Percentiles rank a stretch among this genome's conserved stretches.
phyloP scores from a whole-genome alignment of 2,888 invertebrate genomes.

The Smittia aterrima region DNA sequence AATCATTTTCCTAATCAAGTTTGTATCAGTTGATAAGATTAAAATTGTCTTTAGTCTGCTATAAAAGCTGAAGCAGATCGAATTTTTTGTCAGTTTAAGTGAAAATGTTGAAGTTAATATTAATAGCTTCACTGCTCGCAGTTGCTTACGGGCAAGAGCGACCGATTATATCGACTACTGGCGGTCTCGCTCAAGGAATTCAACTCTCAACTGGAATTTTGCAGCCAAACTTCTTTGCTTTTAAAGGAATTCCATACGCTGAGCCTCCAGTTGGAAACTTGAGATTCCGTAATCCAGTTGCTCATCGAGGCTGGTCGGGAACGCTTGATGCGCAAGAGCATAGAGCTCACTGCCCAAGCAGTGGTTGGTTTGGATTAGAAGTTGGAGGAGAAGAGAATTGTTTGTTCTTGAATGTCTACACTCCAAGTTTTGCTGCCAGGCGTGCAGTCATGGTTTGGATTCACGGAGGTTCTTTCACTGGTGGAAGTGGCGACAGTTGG shows the following conservation, averaged over 20 bases:
- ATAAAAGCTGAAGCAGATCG: too few relatives aligned
- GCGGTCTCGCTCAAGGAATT: slow-evolving; percentile 31
- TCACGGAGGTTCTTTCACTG: slow-evolving; percentile 43
- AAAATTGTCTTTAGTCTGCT: too few relatives aligned
- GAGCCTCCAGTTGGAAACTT: slow-evolving; percentile 42
- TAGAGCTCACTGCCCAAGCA: slow-evolving; percentile 34
- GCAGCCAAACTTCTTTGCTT: slow-evolving; percentile 27
- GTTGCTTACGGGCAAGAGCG: not conserved
- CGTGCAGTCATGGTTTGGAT: slow-evolving; percentile 43
- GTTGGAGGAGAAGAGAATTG: slow-evolving; percentile 43
- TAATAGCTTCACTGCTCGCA: not conserved
- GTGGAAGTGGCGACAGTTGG: slow-evolving; percentile 41
- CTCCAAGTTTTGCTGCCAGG: slow-evolving; percentile 32
- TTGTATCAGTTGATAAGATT: too few relatives aligned
- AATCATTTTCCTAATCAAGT: too few relatives aligned
- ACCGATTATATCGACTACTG: slow-evolving; percentile 22
- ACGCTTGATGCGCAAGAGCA: slow-evolving; percentile 39
- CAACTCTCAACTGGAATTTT: not conserved
- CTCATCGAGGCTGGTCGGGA: slow-evolving; percentile 42
- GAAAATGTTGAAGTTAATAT: not conserved
- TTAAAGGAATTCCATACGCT: slow-evolving; percentile 43
- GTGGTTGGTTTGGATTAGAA: slow-evolving; percentile 16
- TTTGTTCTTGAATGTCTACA: slow-evolving; percentile 43
- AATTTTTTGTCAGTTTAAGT: too few relatives aligned
- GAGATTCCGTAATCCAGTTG: slow-evolving; percentile 42